Evolutionary conservation across 2,888 invertebrate species (phyloP).

Genomic region (Diachrysia chrysitis): DNA sequence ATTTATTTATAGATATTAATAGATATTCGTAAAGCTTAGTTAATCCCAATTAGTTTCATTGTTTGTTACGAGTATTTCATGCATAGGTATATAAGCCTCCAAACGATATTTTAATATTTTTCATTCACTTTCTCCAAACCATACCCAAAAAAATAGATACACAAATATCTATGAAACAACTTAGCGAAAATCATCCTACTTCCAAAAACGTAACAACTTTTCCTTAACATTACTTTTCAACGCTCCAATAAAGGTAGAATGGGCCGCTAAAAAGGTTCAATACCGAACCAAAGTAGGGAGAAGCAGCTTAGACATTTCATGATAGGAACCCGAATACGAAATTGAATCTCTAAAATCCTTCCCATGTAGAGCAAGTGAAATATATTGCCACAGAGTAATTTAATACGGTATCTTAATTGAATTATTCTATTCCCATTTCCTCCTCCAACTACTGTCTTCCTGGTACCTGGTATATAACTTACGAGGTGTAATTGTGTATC

Average conservation of each 20-base stretch:
- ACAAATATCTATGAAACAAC: conserved; percentile 16
- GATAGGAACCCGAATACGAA: conserved; percentile 43
- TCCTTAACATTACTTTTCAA: conserved; percentile 34
- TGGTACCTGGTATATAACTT: conserved; percentile 24
- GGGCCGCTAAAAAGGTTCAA: conserved; percentile 54
- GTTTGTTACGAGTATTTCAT: too few species aligned
- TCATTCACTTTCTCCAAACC: background rate
- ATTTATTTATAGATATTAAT: too few species aligned
- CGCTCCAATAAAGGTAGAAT: conserved; percentile 40
- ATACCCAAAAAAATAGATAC: conserved; percentile 8
- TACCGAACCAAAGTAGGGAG: conserved; percentile 27
- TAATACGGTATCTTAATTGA: conserved; percentile 27
- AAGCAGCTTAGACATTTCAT: conserved; percentile 46
- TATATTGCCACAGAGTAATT: conserved; percentile 42
- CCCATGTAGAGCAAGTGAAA: conserved; percentile 31
- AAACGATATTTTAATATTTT: too few species aligned
- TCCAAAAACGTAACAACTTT: conserved; percentile 38
- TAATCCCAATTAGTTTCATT: too few species aligned
- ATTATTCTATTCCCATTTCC: conserved; percentile 24
- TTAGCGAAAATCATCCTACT: conserved; percentile 26
- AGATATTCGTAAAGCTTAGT: too few species aligned
- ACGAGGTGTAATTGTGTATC: conserved; percentile 33
- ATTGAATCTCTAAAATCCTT: conserved; percentile 50
- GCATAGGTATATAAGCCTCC: too few species aligned
- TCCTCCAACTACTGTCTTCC: conserved; percentile 12